Evolutionary conservation across 2,888 invertebrate species (phyloP).

Genomic region (Agrenia bidenticulata): DNA sequence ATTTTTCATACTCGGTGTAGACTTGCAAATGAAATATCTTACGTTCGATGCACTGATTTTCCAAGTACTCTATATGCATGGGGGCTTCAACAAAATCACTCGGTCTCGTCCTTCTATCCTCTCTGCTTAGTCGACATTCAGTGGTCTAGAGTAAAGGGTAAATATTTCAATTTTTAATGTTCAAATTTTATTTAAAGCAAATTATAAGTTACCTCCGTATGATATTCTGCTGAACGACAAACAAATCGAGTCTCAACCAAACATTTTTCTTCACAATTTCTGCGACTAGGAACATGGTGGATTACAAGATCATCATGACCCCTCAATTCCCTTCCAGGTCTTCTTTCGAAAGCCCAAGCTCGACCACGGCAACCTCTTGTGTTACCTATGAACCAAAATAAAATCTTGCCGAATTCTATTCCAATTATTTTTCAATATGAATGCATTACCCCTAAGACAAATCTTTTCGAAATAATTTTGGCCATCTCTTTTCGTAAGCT

Average conservation of each 20-base stretch:
- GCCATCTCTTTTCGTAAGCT: constrained; percentile 56
- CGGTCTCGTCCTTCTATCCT: constrained; percentile 59
- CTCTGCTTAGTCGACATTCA: constrained; percentile 59
- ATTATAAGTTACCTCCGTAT: constrained; percentile 54
- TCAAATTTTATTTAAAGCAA: constrained; percentile 9
- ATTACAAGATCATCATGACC: constrained; percentile 58
- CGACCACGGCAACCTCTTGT: constrained; percentile 55
- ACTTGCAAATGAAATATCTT: constrained; percentile 42
- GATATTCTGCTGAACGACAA: constrained; percentile 61
- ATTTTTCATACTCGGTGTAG: no score
- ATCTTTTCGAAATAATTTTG: constrained; percentile 59
- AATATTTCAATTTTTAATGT: constrained; percentile 34
- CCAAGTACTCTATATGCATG: constrained; percentile 59
- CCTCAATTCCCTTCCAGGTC: constrained; percentile 59
- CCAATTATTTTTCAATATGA: constrained; percentile 6
- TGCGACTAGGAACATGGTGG: constrained; percentile 58
- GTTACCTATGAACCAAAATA: constrained; percentile 37
- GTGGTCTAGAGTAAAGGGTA: constrained; percentile 53
- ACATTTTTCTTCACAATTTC: constrained; percentile 61
- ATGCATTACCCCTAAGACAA: constrained; percentile 56
- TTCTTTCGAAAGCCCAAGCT: constrained; percentile 60
- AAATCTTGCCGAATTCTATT: background rate
- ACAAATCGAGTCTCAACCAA: constrained; percentile 55
- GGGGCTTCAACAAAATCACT: constrained; percentile 57
- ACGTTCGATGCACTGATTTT: constrained; percentile 62